phyloP scores from a whole-genome alignment of 2,888 invertebrate genomes.

The Willowsia nigromaculata region DNA sequence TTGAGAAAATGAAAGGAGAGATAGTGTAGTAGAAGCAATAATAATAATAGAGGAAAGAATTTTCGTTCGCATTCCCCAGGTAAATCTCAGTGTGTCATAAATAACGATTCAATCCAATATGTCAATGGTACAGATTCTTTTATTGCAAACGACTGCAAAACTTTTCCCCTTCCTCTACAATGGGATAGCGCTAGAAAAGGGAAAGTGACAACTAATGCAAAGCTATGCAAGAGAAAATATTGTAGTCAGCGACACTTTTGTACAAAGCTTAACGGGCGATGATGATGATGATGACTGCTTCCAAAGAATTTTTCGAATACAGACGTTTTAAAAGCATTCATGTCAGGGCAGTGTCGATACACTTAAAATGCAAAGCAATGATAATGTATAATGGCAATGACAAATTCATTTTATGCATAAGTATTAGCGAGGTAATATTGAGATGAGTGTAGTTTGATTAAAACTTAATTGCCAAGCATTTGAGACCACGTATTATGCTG shows the following conservation, averaged over 20 bases:
- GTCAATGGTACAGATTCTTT: constrained; percentile 41
- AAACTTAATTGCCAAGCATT: constrained; percentile 12
- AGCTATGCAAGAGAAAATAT: not conserved
- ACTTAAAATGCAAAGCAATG: not conserved
- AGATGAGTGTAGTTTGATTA: not conserved
- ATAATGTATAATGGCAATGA: constrained; percentile 18
- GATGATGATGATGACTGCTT: not conserved
- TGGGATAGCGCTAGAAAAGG: not conserved
- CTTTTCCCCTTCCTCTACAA: not conserved
- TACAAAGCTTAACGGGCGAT: not conserved
- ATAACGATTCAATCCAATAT: constrained; percentile 71
- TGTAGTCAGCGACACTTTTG: not conserved
- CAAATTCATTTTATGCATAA: constrained; percentile 18
- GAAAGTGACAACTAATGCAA: constrained; percentile 8
- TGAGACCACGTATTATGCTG: not conserved
- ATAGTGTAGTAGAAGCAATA: not conserved
- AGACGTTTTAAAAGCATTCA: constrained; percentile 19
- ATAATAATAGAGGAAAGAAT: not conserved
- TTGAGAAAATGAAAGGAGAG: not conserved
- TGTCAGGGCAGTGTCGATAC: not conserved
- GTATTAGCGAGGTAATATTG: not conserved
- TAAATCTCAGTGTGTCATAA: constrained; percentile 65
- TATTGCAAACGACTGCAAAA: constrained; percentile 43
- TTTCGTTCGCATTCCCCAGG: constrained; percentile 27
- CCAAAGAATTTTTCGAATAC: not conserved